These are phyloP conservation scores for Cryptus viduatorius DNA, from an alignment of 2,888 invertebrate species.

Conservation along the genomic window DNA sequence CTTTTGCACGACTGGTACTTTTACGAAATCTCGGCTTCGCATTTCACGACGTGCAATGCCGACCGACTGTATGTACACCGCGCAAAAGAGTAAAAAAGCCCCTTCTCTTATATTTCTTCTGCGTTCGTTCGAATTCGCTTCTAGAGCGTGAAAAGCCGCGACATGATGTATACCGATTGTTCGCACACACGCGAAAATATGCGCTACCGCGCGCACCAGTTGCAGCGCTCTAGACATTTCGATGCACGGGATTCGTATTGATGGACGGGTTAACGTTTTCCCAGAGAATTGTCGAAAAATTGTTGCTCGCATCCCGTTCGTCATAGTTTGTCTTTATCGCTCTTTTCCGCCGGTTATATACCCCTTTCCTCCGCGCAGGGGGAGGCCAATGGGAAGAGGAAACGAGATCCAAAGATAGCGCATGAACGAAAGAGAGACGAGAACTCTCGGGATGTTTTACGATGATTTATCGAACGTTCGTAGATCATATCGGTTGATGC, in stretches of 20 bases:
- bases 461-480: conserved; percentile 62
- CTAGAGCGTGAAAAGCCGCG: background rate
- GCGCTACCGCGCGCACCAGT: background rate
- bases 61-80: background rate
- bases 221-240: background rate
- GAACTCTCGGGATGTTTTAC: conserved; percentile 18
- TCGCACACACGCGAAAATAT: background rate
- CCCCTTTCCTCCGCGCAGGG: background rate
- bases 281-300: conserved; percentile 4
- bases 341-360: conserved; percentile 39
- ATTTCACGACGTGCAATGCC: background rate
- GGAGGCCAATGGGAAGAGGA: background rate
- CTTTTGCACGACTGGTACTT: conserved; percentile 29
- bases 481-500: conserved; percentile 21
- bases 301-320: conserved; percentile 43
- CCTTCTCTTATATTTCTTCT: background rate
- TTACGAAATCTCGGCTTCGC: conserved; percentile 11
- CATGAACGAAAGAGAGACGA: background rate
- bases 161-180: conserved; percentile 29
- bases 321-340: conserved; percentile 53
- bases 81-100: background rate
- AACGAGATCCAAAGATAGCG: background rate
- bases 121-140: too few relatives aligned
- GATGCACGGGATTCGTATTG: background rate
- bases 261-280: conserved; percentile 15